These are phyloP conservation scores for Cenopis cana DNA, from an alignment of 2,888 invertebrate species.

Conservation along the genomic window DNA sequence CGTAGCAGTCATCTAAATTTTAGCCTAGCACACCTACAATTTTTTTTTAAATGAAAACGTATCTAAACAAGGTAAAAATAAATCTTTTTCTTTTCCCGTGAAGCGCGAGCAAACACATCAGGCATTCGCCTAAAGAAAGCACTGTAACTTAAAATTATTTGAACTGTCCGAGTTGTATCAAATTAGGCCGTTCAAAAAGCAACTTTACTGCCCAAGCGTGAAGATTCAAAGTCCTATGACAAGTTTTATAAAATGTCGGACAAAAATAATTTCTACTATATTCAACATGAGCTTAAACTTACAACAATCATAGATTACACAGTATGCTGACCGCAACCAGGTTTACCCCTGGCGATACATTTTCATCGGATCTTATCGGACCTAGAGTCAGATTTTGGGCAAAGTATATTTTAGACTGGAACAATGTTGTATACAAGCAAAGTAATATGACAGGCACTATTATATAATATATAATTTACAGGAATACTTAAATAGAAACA, in stretches of 20 bases:
- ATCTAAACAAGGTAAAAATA: conserved; percentile 11
- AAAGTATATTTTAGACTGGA: not conserved
- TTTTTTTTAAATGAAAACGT: not conserved
- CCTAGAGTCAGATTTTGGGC: not conserved
- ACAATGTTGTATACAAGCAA: not conserved
- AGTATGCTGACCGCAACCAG: not conserved
- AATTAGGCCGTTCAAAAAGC: too few relatives aligned
- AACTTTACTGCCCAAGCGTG: too few relatives aligned
- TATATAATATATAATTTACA: too few relatives aligned
- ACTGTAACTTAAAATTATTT: too few relatives aligned
- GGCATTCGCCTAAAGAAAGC: conserved; percentile 18
- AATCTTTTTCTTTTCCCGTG: conserved; percentile 19
- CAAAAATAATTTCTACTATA: too few relatives aligned
- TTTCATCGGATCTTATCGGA: not conserved
- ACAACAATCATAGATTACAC: conserved; percentile 8
- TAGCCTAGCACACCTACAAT: not conserved
- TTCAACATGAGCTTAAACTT: conserved; percentile 17
- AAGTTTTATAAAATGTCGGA: too few relatives aligned
- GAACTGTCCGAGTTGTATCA: too few relatives aligned
- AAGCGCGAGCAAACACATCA: conserved; percentile 13
- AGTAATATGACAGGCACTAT: not conserved
- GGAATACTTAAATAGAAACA: too few relatives aligned
- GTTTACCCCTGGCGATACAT: not conserved
- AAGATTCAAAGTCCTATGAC: too few relatives aligned
- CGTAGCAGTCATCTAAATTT: too few relatives aligned